Conservation (phyloP, 2,113 vertebrate species). For the Clarias gariepinus region DNA sequence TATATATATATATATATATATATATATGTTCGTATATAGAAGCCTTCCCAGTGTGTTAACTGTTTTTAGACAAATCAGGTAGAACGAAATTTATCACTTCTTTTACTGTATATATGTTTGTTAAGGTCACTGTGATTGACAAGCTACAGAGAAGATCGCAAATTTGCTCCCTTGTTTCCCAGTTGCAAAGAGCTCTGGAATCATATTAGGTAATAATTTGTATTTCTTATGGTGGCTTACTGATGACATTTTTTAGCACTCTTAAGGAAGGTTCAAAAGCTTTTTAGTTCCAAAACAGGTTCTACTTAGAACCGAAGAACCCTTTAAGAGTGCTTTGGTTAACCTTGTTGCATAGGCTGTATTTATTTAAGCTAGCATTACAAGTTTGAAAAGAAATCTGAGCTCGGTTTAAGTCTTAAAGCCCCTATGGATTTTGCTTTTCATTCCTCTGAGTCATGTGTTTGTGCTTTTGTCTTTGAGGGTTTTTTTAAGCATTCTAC, state of each 20-base stretch:
- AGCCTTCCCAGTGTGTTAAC: no score
- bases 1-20: no score
- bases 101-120: no score
- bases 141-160: neutral
- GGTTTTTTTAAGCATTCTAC: neutral
- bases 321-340: neutral
- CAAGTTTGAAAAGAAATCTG: neutral
- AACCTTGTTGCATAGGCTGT: neutral
- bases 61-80: no score
- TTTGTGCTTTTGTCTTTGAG: neutral
- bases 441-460: neutral
- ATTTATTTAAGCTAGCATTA: neutral
- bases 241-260: neutral
- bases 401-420: neutral
- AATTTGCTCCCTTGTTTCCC: neutral
- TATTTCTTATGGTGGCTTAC: neutral
- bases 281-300: neutral
- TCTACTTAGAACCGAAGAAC: neutral
- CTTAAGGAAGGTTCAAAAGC: neutral
- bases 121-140: neutral
- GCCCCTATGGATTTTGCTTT: constrained; percentile 10
- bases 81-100: no score
- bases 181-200: neutral
- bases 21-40: no score
- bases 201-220: neutral